Percentiles rank a stretch among this genome's conserved stretches.
phyloP scores from a whole-genome alignment of 2,888 invertebrate species.

The Embidobia sp. region DNA sequence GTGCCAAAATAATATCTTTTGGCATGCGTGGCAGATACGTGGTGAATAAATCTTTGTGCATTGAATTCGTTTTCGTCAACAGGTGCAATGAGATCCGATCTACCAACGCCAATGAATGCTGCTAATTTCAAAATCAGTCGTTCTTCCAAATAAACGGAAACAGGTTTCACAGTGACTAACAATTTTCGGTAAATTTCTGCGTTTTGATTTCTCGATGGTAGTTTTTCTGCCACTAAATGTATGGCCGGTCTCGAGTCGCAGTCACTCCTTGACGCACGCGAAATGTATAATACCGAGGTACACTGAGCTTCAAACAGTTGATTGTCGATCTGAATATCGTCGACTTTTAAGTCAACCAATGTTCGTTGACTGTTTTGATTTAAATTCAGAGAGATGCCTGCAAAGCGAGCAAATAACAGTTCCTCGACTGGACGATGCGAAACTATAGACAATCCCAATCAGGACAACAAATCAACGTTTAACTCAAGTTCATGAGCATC shows the following conservation, averaged over 20 bases:
- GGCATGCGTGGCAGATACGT: slow-evolving; percentile 90
- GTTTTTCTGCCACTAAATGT: slow-evolving; percentile 89
- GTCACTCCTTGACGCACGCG: slow-evolving; percentile 82
- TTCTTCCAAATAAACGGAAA: slow-evolving; percentile 95
- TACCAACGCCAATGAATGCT: slow-evolving; percentile 84
- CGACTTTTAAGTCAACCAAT: slow-evolving; percentile 86
- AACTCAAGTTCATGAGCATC: slow-evolving; percentile 84
- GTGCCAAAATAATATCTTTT: slow-evolving; percentile 94
- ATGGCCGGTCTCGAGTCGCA: slow-evolving; percentile 85
- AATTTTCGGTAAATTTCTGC: slow-evolving; percentile 95
- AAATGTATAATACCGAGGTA: slow-evolving; percentile 91
- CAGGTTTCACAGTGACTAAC: slow-evolving; percentile 90
- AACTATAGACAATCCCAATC: slow-evolving; percentile 90
- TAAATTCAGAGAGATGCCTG: slow-evolving; percentile 85
- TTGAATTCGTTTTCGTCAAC: slow-evolving; percentile 91
- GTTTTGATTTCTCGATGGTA: slow-evolving; percentile 86
- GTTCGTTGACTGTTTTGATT: slow-evolving; percentile 84
- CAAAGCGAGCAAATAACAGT: slow-evolving; percentile 88
- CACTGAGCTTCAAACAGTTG: slow-evolving; percentile 93
- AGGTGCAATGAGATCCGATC: slow-evolving; percentile 83
- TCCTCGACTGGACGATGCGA: slow-evolving; percentile 90
- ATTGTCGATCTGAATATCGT: slow-evolving; percentile 87
- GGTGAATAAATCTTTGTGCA: slow-evolving; percentile 89
- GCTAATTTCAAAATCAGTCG: slow-evolving; percentile 88
- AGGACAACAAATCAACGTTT: slow-evolving; percentile 84